These are phyloP conservation scores for Zaprionus kolodkinae DNA, from an alignment of 1,140 invertebrate species.

Conservation along the genomic window DNA sequence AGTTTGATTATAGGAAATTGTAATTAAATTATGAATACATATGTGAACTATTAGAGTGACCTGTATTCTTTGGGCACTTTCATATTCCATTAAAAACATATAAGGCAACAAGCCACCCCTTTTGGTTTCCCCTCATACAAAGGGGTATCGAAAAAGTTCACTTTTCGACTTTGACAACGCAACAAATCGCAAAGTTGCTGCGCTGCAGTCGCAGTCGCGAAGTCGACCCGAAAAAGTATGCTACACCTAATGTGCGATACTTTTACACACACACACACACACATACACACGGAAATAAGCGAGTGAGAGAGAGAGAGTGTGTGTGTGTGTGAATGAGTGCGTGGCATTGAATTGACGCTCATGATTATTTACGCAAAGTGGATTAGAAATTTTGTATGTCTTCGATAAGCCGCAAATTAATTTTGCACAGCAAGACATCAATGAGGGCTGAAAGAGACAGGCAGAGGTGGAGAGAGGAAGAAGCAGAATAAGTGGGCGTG, in stretches of 20 bases:
- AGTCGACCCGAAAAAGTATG: conserved; percentile 24
- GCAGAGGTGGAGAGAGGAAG: neutral
- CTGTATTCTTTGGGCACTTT: too few species aligned
- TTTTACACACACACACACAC: conserved; percentile 1
- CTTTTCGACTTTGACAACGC: conserved; percentile 14
- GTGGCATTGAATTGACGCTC: conserved; percentile 44
- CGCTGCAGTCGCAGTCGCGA: neutral
- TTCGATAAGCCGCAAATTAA: conserved; percentile 58
- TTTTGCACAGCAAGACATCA: conserved; percentile 39
- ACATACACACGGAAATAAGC: neutral
- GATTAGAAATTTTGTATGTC: conserved; percentile 49
- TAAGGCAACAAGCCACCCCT: neutral
- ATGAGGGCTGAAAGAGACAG: neutral
- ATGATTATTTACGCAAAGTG: conserved; percentile 55
- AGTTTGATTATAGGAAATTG: too few species aligned
- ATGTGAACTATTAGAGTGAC: too few species aligned
- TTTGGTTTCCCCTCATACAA: too few species aligned
- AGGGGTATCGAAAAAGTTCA: neutral
- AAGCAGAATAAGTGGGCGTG: too few species aligned
- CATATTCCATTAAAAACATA: too few species aligned
- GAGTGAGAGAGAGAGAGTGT: neutral
- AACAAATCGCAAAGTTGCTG: conserved; percentile 21
- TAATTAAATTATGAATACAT: too few species aligned
- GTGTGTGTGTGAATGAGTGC: neutral
- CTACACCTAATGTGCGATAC: conserved; percentile 17